phyloP scores from a whole-genome alignment of 2,888 invertebrate species.

The Pyrocoelia pectoralis region DNA sequence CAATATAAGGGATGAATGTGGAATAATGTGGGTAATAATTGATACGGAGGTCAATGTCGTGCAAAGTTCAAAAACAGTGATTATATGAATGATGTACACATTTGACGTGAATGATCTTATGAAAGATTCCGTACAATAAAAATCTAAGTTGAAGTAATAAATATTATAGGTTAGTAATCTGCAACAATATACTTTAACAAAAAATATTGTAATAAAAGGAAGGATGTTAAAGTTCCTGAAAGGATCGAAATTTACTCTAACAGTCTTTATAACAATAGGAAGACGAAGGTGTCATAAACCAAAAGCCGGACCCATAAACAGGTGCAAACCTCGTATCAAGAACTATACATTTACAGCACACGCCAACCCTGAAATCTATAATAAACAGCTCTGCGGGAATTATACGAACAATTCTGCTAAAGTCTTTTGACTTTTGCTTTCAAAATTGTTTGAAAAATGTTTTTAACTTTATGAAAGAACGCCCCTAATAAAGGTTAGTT shows the following conservation, averaged over 20 bases:
- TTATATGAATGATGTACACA: too few relatives aligned
- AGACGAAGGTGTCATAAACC: conserved; percentile 48
- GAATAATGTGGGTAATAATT: too few relatives aligned
- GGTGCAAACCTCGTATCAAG: conserved; percentile 50
- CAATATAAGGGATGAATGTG: too few relatives aligned
- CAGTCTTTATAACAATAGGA: conserved; percentile 33
- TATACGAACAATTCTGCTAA: conserved; percentile 43
- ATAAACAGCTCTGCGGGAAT: conserved; percentile 45
- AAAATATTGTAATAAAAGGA: conserved; percentile 9
- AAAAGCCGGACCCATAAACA: conserved; percentile 51
- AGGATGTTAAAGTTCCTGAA: conserved; percentile 17
- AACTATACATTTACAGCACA: conserved; percentile 43
- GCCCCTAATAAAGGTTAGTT: conserved; percentile 23
- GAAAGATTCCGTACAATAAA: not conserved
- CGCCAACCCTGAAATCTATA: conserved; percentile 42
- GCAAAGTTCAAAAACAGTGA: too few relatives aligned
- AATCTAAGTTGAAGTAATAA: conserved; percentile 13
- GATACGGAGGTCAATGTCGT: too few relatives aligned
- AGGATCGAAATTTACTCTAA: conserved; percentile 29
- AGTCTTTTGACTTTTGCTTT: conserved; percentile 34
- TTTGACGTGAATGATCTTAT: too few relatives aligned
- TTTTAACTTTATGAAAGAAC: conserved; percentile 17
- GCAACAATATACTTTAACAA: conserved; percentile 15
- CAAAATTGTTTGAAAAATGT: conserved; percentile 15
- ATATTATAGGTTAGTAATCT: conserved; percentile 13